phyloP scores from a whole-genome alignment of 2,797 vertebrate genomes.

The Cygnus olor region DNA sequence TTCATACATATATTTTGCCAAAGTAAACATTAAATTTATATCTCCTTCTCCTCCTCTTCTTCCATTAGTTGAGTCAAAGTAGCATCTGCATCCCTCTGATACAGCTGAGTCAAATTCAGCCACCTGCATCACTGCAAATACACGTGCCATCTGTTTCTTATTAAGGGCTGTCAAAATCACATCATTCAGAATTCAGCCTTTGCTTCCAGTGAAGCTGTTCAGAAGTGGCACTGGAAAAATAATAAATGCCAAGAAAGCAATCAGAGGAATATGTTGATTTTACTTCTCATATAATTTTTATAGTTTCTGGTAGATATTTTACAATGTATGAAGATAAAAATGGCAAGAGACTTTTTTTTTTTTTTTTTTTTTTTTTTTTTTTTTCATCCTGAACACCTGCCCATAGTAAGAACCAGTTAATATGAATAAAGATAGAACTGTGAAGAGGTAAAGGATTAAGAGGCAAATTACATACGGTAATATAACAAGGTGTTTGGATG shows the following conservation, averaged over 20 bases:
- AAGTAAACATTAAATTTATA: constrained; percentile 13
- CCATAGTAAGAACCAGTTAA: neutral
- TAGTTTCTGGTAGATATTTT: neutral
- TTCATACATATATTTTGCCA: neutral
- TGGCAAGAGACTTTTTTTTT: neutral
- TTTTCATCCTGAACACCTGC: neutral
- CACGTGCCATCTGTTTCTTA: constrained; percentile 40
- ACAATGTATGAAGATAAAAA: neutral
- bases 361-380: neutral
- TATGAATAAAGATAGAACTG: neutral
- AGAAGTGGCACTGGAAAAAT: constrained; percentile 22
- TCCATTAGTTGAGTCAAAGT: neutral
- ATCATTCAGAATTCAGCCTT: neutral
- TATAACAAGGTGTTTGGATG: neutral
- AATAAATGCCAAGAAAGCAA: constrained; percentile 20
- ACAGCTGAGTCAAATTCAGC: neutral
- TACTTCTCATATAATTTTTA: neutral
- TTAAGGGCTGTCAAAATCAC: constrained; percentile 22
- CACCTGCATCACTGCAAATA: constrained; percentile 26
- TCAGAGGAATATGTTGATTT: constrained; percentile 5
- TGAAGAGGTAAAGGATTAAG: neutral
- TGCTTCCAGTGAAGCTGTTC: neutral
- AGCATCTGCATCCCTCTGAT: constrained; percentile 12
- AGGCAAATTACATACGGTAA: neutral
- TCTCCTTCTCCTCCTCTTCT: neutral